Evolutionary conservation across 2,888 invertebrate genomes (phyloP), one percentile per base, ranked within the genome.

Genomic region (Bembecia ichneumoniformis): DNA sequence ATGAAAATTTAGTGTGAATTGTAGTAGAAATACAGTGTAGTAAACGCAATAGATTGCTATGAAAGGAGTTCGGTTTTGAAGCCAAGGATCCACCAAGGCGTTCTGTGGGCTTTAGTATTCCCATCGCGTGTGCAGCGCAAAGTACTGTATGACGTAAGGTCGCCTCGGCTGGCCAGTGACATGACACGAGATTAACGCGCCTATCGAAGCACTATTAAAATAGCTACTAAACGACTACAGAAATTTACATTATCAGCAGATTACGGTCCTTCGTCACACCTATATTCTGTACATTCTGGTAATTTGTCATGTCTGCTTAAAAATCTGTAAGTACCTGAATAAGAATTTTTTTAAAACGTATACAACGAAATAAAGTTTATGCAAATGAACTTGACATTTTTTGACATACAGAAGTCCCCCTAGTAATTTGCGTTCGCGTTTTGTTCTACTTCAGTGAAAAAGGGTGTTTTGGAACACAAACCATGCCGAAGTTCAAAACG

Each of bases 1-100:
- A 58, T 56, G 57, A 57, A 55, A 56, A 62, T 59, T 52, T 60
- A 61, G 62, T 63, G 64, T 60, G 62, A 63, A 66, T 63, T 68
- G 68, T 68, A 66, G 71, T 69, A 63, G 70, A 74, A 76, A 74
- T 68, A 68, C 71, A 46, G 20, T 14, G 68, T 71, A 75, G 70
- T 68, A 70, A 74, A 72, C 74, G 79, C 77, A 79, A 77, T 71
- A 66, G 72, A 69, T 68, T 62, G 69, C 80, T 86, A 77, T 74
- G 86, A 84, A 87, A 86, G 87, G 86, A 82, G 84, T 75, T 82
- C 68, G 76, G 83, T 84, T 87, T 87, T 86, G 84, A 86, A 87
- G 87, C 87, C 87, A 87, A 87, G 87, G 87, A 86, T 87, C 72
- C 69, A 79, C 77, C 83, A 83, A 84, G 86, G 84, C 77, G 82